Percentiles rank a stretch among this genome's conserved stretches.
Conservation (phyloP, 1,140 invertebrate genomes). For the Pseudoatta argentina region DNA sequence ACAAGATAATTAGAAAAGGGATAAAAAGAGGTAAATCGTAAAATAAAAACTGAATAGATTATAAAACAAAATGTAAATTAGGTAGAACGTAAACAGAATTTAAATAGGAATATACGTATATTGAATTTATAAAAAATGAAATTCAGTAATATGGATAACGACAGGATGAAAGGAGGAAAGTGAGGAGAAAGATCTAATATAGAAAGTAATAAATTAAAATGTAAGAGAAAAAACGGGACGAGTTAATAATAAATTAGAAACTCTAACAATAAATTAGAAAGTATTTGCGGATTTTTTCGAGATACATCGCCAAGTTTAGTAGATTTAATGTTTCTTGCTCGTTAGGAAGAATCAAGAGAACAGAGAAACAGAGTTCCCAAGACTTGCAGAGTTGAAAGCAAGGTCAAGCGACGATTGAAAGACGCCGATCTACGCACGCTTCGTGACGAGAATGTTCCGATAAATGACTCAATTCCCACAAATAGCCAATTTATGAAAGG, state of each 20-base stretch:
- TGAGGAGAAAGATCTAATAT: neutral
- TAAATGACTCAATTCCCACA: conserved; percentile 61
- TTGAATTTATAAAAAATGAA: neutral
- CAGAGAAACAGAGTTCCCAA: conserved; percentile 26
- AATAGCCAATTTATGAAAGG: conserved; percentile 29
- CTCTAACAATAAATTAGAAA: neutral
- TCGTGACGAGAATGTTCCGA: conserved; percentile 61
- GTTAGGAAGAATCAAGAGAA: conserved; percentile 29
- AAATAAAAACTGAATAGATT: neutral
- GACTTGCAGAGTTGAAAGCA: conserved; percentile 40
- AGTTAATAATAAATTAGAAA: neutral
- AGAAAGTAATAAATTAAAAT: neutral
- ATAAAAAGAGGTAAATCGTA: neutral
- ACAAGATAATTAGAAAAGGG: neutral
- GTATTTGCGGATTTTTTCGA: neutral
- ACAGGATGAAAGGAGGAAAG: neutral
- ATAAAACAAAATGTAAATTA: neutral
- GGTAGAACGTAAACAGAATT: neutral
- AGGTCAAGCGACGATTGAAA: conserved; percentile 43
- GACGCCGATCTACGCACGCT: conserved; percentile 43
- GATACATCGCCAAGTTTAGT: neutral
- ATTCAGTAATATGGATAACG: neutral
- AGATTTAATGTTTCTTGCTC: neutral
- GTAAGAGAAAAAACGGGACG: neutral
- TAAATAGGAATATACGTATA: neutral